These are phyloP conservation scores for Brachionus plicatilis DNA, from an alignment of 1,140 invertebrate genomes.

Conservation along the genomic window DNA sequence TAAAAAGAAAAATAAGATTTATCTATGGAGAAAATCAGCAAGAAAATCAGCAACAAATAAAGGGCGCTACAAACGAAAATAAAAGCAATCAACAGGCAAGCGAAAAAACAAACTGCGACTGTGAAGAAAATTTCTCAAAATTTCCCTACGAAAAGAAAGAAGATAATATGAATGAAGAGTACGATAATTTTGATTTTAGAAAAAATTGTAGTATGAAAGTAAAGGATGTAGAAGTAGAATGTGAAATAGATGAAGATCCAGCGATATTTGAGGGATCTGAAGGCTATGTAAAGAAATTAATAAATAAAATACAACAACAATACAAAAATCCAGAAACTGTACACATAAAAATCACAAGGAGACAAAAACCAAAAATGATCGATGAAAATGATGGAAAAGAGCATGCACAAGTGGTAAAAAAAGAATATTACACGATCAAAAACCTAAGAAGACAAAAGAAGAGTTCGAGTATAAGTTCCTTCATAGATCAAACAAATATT, in stretches of 20 bases:
- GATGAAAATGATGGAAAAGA: neutral
- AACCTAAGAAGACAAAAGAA: neutral
- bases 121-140: neutral
- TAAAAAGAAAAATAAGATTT: slow-evolving; percentile 17
- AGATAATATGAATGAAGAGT: neutral
- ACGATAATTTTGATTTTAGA: slow-evolving; percentile 24
- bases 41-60: neutral
- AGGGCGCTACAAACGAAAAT: neutral
- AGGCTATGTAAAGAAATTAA: slow-evolving; percentile 27
- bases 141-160: neutral
- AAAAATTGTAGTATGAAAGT: neutral
- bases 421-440: slow-evolving; percentile 35
- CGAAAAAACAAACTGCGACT: neutral
- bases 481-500: slow-evolving; percentile 31
- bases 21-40: neutral
- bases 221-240: slow-evolving; percentile 37
- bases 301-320: slow-evolving; percentile 26
- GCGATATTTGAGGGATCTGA: slow-evolving; percentile 28
- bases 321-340: slow-evolving; percentile 37
- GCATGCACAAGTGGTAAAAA: neutral
- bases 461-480: slow-evolving; percentile 19
- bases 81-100: neutral
- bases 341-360: slow-evolving; percentile 30
- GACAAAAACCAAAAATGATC: neutral
- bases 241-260: slow-evolving; percentile 36